These are phyloP conservation scores for Peromyscus maniculatus DNA, from an alignment of 2,113 vertebrate genomes.

Conservation along the genomic window DNA sequence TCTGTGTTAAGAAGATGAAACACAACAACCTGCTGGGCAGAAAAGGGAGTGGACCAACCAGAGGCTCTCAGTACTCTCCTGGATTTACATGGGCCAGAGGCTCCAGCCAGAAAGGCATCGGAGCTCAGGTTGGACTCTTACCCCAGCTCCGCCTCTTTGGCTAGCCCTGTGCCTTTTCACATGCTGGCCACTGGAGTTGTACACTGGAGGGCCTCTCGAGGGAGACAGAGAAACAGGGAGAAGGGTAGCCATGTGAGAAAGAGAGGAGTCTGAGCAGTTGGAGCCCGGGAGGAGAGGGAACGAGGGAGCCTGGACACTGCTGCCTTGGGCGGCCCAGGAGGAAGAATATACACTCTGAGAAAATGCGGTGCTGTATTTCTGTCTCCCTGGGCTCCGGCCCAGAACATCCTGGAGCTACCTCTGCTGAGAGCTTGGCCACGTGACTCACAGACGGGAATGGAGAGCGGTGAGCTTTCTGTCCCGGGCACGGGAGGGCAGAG, in stretches of 20 bases:
- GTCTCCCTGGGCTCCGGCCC: background rate
- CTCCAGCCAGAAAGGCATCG: background rate
- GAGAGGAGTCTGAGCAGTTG: background rate
- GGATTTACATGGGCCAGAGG: background rate
- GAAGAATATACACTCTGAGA: background rate
- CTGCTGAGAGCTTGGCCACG: slow-evolving; percentile 42
- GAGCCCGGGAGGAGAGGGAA: background rate
- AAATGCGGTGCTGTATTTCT: background rate
- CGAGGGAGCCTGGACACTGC: background rate
- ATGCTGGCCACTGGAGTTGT: background rate
- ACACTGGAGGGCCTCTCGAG: background rate
- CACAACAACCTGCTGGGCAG: slow-evolving; percentile 27
- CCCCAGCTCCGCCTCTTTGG: background rate
- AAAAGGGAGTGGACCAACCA: background rate
- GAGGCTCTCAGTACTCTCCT: background rate
- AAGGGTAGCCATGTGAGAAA: background rate
- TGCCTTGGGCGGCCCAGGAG: background rate
- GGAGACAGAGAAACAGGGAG: background rate
- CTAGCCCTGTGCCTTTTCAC: background rate
- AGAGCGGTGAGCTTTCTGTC: slow-evolving; percentile 18
- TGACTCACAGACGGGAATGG: slow-evolving; percentile 60
- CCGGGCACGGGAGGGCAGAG: background rate
- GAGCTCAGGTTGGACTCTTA: background rate
- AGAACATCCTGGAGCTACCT: slow-evolving; percentile 12
- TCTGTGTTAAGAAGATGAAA: slow-evolving; percentile 50